phyloP scores from a whole-genome alignment of 2,797 vertebrate species.

The Myiothlypis chrysogaster region DNA sequence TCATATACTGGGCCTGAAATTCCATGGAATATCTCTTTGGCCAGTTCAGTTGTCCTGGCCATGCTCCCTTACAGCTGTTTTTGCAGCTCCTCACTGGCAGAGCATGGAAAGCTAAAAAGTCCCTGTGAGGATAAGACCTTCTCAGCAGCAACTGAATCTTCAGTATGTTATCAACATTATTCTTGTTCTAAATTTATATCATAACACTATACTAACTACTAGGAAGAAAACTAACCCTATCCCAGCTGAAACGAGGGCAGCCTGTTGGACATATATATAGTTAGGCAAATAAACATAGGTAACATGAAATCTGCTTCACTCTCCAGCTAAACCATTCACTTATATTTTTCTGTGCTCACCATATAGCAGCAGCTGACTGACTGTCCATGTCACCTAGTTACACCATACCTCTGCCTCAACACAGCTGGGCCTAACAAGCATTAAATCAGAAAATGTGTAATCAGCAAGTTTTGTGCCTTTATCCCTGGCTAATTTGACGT shows the following conservation, averaged over 20 bases:
- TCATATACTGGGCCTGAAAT: background rate
- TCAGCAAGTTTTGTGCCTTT: background rate
- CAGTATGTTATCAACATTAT: background rate
- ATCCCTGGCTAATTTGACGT: background rate
- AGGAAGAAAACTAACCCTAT: background rate
- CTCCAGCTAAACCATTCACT: background rate
- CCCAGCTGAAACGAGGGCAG: background rate
- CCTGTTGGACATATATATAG: background rate
- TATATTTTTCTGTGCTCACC: background rate
- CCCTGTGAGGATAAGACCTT: background rate
- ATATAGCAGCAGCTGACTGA: background rate
- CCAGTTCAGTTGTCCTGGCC: background rate
- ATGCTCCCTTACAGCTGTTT: background rate
- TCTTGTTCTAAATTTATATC: background rate
- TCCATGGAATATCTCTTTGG: too few relatives aligned
- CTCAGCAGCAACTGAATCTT: background rate
- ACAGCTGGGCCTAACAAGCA: background rate
- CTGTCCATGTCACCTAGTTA: background rate
- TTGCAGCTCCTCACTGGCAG: background rate
- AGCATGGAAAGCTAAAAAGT: background rate
- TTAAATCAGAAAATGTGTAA: background rate
- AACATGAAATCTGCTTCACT: background rate
- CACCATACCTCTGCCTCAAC: background rate
- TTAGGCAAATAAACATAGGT: accelerated
- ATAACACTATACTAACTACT: background rate